Base-by-base conservation (phyloP, 2,888 invertebrate species). In the Chrysolina haemoptera region DNA sequence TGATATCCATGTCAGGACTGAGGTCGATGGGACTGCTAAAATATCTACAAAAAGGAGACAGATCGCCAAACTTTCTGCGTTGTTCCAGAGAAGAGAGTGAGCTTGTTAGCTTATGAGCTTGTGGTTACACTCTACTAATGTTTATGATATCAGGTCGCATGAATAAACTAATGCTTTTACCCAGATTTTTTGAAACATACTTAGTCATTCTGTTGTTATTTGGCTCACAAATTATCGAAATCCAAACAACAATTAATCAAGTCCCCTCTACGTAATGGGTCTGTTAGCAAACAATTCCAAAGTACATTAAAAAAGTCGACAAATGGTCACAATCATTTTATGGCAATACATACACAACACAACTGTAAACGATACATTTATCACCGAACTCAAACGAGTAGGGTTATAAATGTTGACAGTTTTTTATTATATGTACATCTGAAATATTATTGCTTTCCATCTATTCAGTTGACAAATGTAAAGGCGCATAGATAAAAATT, bases 221-320 rank as follows among this genome's bases (percentile, higher is more conserved):
- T 8, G 8, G 35, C 35, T 35, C 35, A 35, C 35, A 35, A 35
- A 35, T 35, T 27, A 27, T 27, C 27, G 5, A 27, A 27, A 35
- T 66, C 62, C 35, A 59, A 22, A 59, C 22, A 59, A n/a, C 35
- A 59, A 59, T 59, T n/a, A 59, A 59, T 59, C 65, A 40, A 62
- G 65, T 64, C 65, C 8, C 35, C 65, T 62, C 16, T 40, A 27
- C 53, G 46, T 71, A 71, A 75, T 71, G 69, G 68, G 71, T 75
- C 68, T 67, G 71, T 71, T 71, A 71, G 62, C 43, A 68, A 63
- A 69, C 62, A 71, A 75, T 71, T 71, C 65, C 64, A 59, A 55
- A 66, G 75, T 75, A 62, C 75, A 71, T 75, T 70, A 69, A 71
- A 70, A 72, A 71, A 74, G 74, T 74, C 70, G 68, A 72, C 74